These are phyloP conservation scores for Thalpophila matura DNA, from an alignment of 2,888 invertebrate genomes.

Conservation along the genomic window DNA sequence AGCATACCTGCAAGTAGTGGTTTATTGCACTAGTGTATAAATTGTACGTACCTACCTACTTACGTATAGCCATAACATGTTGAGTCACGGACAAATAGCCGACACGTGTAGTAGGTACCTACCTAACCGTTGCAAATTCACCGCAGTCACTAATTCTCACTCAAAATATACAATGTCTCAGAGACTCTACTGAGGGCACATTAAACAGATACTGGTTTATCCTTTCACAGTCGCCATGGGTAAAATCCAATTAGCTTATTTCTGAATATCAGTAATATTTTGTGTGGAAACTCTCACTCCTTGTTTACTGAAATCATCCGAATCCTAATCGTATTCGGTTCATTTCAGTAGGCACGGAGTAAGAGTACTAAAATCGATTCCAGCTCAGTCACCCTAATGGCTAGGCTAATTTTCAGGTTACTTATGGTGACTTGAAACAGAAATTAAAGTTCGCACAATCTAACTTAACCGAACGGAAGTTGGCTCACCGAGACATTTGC, in stretches of 20 bases:
- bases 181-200: neutral
- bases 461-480: too few species aligned
- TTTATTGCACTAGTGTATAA: constrained; percentile 3
- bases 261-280: constrained; percentile 15
- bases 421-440: neutral
- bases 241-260: constrained; percentile 14
- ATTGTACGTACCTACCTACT: constrained; percentile 8
- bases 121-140: constrained; percentile 5
- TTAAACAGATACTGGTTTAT: neutral
- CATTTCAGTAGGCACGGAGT: constrained; percentile 3
- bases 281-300: constrained; percentile 2
- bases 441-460: too few species aligned
- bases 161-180: constrained; percentile 6
- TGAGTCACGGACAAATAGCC: constrained; percentile 13
- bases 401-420: neutral
- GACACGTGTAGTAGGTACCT: neutral
- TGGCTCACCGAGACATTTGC: too few species aligned
- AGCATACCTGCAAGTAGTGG: too few species aligned
- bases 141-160: constrained; percentile 2
- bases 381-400: constrained; percentile 3
- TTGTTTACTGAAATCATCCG: constrained; percentile 22
- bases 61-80: constrained; percentile 1
- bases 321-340: constrained; percentile 4
- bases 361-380: constrained; percentile 7
- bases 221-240: neutral